Conservation (phyloP, 2,113 vertebrate species). For the Progne subis region DNA sequence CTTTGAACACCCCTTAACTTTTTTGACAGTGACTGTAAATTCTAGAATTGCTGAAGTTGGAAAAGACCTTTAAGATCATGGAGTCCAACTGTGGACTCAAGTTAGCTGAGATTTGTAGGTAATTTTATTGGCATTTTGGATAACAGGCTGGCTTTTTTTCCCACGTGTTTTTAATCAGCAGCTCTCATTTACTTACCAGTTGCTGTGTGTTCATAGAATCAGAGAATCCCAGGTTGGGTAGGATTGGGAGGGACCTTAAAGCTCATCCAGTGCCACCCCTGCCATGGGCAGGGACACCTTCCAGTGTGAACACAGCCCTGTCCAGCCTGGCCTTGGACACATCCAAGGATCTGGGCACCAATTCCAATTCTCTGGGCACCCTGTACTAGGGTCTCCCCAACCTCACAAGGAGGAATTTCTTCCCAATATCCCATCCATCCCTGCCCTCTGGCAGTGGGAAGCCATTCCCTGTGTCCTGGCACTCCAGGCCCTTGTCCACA, state of each 20-base stretch:
- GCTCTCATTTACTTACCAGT: background rate
- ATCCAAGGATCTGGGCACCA: background rate
- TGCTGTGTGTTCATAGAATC: background rate
- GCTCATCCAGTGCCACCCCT: fast-evolving
- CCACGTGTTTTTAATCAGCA: background rate
- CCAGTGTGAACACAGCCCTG: fast-evolving
- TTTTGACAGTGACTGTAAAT: background rate
- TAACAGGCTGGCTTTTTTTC: background rate
- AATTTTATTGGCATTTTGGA: background rate
- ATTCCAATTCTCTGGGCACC: background rate
- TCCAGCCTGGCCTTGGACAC: background rate
- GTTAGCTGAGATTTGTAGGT: background rate
- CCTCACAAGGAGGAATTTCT: fast-evolving
- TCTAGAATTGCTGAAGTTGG: background rate
- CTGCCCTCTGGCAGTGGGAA: background rate
- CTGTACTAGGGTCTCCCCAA: background rate
- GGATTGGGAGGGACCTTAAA: background rate
- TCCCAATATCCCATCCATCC: fast-evolving
- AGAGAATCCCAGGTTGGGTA: background rate
- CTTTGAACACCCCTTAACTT: background rate
- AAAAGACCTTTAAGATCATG: background rate
- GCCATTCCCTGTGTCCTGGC: background rate
- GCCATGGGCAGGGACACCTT: background rate
- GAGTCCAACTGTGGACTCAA: background rate
- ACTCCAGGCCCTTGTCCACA: background rate